Evolutionary conservation across 2,888 invertebrate species (phyloP).

Genomic region (Cylindroiulus punctatus): DNA sequence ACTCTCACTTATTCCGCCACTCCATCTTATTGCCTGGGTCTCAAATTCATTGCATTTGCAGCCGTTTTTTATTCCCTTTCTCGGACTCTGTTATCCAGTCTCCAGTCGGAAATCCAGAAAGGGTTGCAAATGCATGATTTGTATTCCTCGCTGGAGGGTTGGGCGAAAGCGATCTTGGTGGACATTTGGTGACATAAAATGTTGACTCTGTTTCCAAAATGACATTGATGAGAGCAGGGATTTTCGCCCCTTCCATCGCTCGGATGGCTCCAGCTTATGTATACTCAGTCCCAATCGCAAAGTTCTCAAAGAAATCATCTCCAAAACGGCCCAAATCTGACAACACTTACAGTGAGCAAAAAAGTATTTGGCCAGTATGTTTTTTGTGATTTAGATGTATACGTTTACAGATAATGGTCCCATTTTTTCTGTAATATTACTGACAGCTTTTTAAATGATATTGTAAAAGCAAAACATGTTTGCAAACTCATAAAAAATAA

Average conservation of each 20-base stretch:
- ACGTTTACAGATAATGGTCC: no score
- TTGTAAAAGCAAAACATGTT: no score
- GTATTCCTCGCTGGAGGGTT: background rate
- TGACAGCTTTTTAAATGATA: no score
- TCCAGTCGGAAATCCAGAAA: background rate
- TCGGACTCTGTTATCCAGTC: background rate
- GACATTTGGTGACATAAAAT: background rate
- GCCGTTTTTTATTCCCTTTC: background rate
- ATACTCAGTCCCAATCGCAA: no score
- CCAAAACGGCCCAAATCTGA: no score
- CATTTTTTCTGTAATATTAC: no score
- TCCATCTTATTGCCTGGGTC: background rate
- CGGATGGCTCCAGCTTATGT: no score
- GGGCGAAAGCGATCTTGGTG: background rate
- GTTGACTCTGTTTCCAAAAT: background rate
- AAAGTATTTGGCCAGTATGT: no score
- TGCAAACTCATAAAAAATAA: no score
- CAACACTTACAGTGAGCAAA: no score
- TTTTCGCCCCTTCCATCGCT: background rate
- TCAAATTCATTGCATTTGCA: background rate
- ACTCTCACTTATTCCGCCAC: background rate
- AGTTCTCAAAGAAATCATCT: no score
- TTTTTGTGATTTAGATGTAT: no score
- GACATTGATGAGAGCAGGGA: background rate
- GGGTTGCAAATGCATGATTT: background rate